phyloP scores from a whole-genome alignment of 53 echinoderm and acorn worm species.

The Glandiceps talaboti region DNA sequence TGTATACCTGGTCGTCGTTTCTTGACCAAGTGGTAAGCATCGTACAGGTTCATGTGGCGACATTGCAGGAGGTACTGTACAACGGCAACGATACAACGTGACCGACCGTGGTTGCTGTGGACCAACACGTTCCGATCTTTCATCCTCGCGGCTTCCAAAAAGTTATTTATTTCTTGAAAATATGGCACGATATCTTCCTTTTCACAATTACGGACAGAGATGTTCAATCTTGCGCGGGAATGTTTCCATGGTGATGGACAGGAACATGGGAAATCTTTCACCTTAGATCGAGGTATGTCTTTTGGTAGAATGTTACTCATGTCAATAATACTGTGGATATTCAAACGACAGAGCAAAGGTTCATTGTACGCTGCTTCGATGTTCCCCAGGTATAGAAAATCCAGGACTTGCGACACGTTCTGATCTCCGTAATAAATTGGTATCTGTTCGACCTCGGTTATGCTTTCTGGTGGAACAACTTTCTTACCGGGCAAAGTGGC shows the following conservation, averaged over 20 bases:
- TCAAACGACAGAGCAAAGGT: slow-evolving; percentile 70
- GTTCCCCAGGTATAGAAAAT: slow-evolving; percentile 76
- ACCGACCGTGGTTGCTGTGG: slow-evolving; percentile 53
- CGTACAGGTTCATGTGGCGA: slow-evolving; percentile 48
- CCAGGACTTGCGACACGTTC: slow-evolving; percentile 60
- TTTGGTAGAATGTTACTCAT: slow-evolving; percentile 68
- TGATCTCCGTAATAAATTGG: slow-evolving; percentile 45
- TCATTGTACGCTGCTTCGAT: slow-evolving; percentile 73
- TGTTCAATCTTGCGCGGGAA: slow-evolving; percentile 57
- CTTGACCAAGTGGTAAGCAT: slow-evolving; percentile 49
- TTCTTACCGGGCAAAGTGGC: neutral
- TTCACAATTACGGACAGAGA: slow-evolving; percentile 40
- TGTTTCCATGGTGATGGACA: slow-evolving; percentile 82
- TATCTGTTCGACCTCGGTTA: neutral
- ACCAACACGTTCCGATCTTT: slow-evolving; percentile 54
- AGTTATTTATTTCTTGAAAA: slow-evolving; percentile 76
- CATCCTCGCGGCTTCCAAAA: slow-evolving; percentile 69
- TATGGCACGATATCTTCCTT: slow-evolving; percentile 65
- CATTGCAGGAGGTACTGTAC: slow-evolving; percentile 81
- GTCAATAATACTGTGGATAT: slow-evolving; percentile 62
- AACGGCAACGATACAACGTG: slow-evolving; percentile 50
- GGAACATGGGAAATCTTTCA: slow-evolving; percentile 85
- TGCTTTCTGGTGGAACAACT: neutral
- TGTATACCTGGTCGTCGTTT: slow-evolving; percentile 35
- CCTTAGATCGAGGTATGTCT: slow-evolving; percentile 48